phyloP scores from a whole-genome alignment of 2,797 vertebrate genomes.

The Myotis vivesi region DNA sequence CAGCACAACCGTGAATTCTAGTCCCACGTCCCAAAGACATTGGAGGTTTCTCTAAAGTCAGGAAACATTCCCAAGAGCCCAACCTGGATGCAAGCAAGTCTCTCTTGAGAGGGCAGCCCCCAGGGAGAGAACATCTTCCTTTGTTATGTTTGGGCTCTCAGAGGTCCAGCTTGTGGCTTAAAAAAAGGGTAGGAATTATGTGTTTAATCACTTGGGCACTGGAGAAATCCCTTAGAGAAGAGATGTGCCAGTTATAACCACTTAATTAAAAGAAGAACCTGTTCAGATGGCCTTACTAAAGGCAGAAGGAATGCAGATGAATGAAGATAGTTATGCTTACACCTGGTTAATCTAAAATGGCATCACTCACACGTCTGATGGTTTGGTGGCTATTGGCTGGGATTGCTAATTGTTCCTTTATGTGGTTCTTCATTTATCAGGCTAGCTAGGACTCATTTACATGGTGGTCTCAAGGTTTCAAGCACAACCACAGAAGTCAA shows the following conservation, averaged over 20 bases:
- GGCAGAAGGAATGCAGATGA: background rate
- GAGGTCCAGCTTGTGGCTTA: background rate
- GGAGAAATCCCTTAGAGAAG: conserved; percentile 20
- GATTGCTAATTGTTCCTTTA: background rate
- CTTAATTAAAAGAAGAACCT: conserved; percentile 57
- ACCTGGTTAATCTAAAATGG: background rate
- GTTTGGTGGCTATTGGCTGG: background rate
- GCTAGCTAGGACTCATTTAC: background rate
- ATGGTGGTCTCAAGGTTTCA: background rate
- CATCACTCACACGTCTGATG: background rate
- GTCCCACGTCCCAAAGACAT: background rate
- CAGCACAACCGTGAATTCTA: background rate
- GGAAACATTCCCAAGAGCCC: background rate
- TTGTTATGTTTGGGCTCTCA: background rate
- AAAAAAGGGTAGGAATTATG: background rate
- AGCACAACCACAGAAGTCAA: background rate
- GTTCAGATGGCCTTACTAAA: conserved; percentile 14
- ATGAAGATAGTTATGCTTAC: background rate
- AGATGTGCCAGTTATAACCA: background rate
- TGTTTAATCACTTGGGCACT: background rate
- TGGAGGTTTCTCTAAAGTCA: background rate
- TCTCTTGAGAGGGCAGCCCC: background rate
- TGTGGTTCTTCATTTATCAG: background rate
- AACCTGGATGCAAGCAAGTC: background rate
- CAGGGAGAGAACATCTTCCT: background rate